Evolutionary conservation across 2,113 vertebrate species (phyloP).

Genomic region (Pomatostomus ruficeps): DNA sequence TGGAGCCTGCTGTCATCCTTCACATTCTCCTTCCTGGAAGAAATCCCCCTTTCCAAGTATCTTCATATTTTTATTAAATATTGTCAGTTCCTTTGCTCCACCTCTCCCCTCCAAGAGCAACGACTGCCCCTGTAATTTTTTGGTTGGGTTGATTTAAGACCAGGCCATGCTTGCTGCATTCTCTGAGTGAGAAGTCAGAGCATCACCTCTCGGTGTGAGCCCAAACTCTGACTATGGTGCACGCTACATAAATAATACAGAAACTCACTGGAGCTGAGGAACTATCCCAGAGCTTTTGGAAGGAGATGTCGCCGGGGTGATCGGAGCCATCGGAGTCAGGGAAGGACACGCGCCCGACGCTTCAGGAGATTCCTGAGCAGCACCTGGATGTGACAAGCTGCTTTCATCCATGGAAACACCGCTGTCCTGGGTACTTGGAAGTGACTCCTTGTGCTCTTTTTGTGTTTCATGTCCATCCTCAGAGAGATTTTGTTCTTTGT

Average conservation of each 20-base stretch:
- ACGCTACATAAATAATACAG: not conserved
- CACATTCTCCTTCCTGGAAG: not conserved
- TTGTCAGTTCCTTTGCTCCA: not conserved
- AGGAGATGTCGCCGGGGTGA: conserved; percentile 81
- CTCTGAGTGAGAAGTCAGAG: not conserved
- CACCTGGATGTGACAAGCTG: not conserved
- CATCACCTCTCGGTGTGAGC: not conserved
- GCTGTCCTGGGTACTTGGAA: not conserved
- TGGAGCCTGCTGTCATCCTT: not conserved
- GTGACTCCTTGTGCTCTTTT: not conserved
- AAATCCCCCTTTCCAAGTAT: not conserved
- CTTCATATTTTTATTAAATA: not conserved
- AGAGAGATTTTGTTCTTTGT: conserved; percentile 10
- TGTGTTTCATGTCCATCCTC: not conserved
- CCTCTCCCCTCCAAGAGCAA: not conserved
- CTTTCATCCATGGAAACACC: conserved; percentile 10
- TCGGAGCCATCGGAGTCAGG: conserved; percentile 83
- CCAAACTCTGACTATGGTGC: not conserved
- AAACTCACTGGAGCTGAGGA: conserved; percentile 88
- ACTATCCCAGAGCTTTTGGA: conserved; percentile 88
- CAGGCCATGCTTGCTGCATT: not conserved
- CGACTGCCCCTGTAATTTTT: not conserved
- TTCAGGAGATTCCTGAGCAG: not conserved
- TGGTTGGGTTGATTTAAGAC: not conserved
- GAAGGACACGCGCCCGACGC: conserved; percentile 42